phyloP scores from a whole-genome alignment of 2,113 vertebrate genomes.

The Grammomys dolichurus region DNA sequence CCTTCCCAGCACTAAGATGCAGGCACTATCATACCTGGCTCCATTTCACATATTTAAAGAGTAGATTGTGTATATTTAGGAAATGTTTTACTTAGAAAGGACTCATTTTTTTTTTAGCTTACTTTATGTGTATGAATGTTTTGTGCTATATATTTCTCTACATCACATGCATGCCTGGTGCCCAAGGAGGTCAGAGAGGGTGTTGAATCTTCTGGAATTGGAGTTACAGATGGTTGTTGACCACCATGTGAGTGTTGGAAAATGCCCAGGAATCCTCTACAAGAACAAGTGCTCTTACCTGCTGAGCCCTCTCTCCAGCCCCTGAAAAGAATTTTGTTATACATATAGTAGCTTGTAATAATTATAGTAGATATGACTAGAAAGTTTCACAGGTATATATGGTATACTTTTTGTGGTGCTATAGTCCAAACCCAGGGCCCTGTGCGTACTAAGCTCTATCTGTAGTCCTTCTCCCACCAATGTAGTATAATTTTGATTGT shows the following conservation, averaged over 20 bases:
- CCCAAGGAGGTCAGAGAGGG: background rate
- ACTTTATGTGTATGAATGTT: background rate
- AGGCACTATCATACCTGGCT: background rate
- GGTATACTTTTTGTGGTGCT: background rate
- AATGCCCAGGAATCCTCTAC: background rate
- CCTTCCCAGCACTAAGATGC: background rate
- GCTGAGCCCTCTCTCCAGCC: background rate
- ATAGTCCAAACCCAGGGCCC: background rate
- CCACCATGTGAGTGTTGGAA: background rate
- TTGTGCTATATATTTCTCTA: background rate
- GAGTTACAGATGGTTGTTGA: background rate
- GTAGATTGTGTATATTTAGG: constrained; percentile 4
- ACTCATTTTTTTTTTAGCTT: background rate
- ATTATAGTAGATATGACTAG: background rate
- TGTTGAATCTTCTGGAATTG: background rate
- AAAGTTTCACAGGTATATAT: background rate
- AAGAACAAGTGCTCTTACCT: background rate
- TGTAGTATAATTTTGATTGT: background rate
- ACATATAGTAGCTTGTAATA: background rate
- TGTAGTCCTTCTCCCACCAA: background rate
- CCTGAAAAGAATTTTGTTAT: background rate
- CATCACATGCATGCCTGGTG: background rate
- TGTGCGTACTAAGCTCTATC: background rate
- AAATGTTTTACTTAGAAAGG: background rate
- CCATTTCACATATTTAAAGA: constrained; percentile 32